Percentiles rank a stretch among this genome's conserved stretches.
Conservation (phyloP, 1,140 invertebrate species). For the Drosophila miranda region DNA sequence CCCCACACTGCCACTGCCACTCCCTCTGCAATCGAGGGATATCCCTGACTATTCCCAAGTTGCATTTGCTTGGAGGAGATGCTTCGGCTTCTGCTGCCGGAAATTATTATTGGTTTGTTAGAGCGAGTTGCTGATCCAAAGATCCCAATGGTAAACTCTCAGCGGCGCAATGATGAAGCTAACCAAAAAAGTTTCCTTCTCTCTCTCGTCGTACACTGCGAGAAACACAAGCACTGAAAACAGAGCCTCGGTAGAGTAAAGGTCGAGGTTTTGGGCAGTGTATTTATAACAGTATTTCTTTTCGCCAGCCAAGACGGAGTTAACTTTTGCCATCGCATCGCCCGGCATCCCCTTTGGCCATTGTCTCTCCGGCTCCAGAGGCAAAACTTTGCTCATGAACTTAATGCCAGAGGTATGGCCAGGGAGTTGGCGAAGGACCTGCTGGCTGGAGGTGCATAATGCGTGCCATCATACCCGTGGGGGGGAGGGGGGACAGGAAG, state of each 20-base stretch:
- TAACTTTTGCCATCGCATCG: slow-evolving; percentile 52
- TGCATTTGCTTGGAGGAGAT: slow-evolving; percentile 46
- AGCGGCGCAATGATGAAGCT: slow-evolving; percentile 63
- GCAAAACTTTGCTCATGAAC: slow-evolving; percentile 69
- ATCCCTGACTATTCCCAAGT: slow-evolving; percentile 66
- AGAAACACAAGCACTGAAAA: neutral
- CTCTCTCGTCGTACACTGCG: neutral
- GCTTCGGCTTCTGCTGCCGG: slow-evolving; percentile 32
- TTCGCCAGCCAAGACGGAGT: slow-evolving; percentile 39
- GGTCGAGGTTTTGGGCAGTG: neutral
- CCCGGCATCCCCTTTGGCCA: slow-evolving; percentile 30
- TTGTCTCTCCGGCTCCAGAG: slow-evolving; percentile 51
- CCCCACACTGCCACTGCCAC: too few relatives aligned
- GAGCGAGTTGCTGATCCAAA: slow-evolving; percentile 56
- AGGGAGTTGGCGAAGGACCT: slow-evolving; percentile 9
- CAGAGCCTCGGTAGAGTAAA: too few relatives aligned
- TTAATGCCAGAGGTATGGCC: slow-evolving; percentile 52
- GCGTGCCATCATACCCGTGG: slow-evolving; percentile 39
- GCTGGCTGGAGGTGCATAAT: slow-evolving; percentile 52
- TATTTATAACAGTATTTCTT: slow-evolving; percentile 1
- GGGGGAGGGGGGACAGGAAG: neutral
- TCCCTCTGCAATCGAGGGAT: slow-evolving; percentile 1
- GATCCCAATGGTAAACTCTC: slow-evolving; percentile 73
- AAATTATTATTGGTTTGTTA: slow-evolving; percentile 78
- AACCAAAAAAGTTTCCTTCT: slow-evolving; percentile 54